phyloP scores from a whole-genome alignment of 2,113 vertebrate species.

The Oncorhynchus keta region DNA sequence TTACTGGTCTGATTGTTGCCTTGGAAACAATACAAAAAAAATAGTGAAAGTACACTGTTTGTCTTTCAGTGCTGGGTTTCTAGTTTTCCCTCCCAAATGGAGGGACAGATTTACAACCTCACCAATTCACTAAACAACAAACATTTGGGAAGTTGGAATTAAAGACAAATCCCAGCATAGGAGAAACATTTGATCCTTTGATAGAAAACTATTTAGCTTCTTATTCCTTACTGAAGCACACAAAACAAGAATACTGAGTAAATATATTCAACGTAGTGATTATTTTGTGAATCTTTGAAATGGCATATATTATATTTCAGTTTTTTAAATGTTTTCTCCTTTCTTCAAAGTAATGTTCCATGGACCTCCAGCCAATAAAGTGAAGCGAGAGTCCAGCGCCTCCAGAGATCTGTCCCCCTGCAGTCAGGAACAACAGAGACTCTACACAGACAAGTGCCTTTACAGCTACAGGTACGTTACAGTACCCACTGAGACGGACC shows the following conservation, averaged over 20 bases:
- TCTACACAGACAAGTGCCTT: slow-evolving; percentile 90
- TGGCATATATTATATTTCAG: no score
- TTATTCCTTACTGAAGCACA: not conserved
- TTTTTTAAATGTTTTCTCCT: not conserved
- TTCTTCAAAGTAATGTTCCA: slow-evolving; percentile 84
- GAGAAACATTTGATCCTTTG: not conserved
- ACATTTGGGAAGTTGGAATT: not conserved
- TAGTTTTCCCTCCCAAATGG: not conserved
- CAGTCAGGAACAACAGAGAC: slow-evolving; percentile 81
- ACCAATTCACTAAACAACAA: no score
- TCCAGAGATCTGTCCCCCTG: slow-evolving; percentile 83
- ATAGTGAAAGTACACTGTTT: slow-evolving; percentile 7
- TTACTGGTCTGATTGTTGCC: slow-evolving; percentile 14
- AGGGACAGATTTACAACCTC: no score
- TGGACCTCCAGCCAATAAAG: slow-evolving; percentile 83
- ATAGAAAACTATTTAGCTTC: not conserved
- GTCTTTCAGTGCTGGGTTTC: not conserved
- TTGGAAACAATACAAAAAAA: not conserved
- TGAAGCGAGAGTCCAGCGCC: slow-evolving; percentile 87
- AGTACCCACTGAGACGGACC: not conserved
- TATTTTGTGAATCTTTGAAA: not conserved
- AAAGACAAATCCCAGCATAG: not conserved
- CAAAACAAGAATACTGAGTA: not conserved
- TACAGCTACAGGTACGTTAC: slow-evolving; percentile 86
- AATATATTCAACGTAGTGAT: not conserved